Conservation (phyloP, 1,140 invertebrate species). For the Portunus trituberculatus region DNA sequence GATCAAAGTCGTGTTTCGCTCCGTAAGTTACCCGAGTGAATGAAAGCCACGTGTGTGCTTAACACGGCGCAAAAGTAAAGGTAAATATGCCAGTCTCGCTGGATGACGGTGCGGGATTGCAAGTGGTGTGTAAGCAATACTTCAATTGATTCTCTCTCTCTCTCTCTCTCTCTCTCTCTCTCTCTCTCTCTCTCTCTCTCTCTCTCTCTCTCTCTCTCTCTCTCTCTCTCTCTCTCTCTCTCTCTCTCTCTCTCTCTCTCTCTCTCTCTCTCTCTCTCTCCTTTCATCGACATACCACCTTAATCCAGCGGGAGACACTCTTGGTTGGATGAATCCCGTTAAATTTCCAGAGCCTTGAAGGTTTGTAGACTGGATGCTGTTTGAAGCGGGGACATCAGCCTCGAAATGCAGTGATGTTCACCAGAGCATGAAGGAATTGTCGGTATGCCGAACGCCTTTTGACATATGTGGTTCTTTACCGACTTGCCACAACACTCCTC, state of each 20-base stretch:
- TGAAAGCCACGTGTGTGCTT: background rate
- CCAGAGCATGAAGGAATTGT: background rate
- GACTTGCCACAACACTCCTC: background rate
- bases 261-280: conserved; percentile 11
- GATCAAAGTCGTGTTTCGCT: conserved; percentile 4
- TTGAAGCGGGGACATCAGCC: background rate
- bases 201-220: background rate
- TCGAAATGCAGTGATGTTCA: background rate
- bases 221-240: conserved; percentile 5
- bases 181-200: conserved; percentile 11
- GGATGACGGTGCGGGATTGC: background rate
- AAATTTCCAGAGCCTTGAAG: background rate
- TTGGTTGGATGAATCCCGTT: too few relatives aligned
- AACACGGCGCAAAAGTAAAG: conserved; percentile 9
- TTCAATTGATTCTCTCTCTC: background rate
- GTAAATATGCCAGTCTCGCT: background rate
- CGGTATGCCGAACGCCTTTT: background rate
- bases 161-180: conserved; percentile 28
- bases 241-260: conserved; percentile 30
- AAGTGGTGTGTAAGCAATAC: background rate
- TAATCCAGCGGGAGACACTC: too few relatives aligned
- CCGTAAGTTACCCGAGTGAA: background rate
- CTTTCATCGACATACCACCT: background rate
- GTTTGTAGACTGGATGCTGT: background rate
- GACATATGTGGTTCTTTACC: background rate